Evolutionary conservation across 2,113 vertebrate genomes (phyloP).

Genomic region (Nothoprocta pentlandii): DNA sequence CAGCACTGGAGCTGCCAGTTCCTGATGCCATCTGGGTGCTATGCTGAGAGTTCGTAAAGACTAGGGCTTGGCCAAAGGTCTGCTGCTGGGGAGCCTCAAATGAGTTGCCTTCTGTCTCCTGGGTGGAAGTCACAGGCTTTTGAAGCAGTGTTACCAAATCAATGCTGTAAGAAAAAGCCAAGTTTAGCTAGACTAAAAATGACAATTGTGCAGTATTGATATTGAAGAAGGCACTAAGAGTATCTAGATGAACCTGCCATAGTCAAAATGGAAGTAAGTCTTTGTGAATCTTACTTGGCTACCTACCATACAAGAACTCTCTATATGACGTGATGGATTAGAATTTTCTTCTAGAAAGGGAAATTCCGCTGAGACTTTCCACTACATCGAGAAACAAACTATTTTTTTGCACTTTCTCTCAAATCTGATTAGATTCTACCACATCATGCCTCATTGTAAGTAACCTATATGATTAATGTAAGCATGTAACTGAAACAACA

Average conservation of each 20-base stretch:
- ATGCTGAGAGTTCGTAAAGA: constrained; percentile 96
- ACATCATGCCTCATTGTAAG: neutral
- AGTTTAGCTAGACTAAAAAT: neutral
- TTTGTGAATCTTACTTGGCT: neutral
- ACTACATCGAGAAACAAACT: neutral
- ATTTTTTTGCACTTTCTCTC: neutral
- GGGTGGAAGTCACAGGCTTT: constrained; percentile 79
- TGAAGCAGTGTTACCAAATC: constrained; percentile 88
- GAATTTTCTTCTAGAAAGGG: neutral
- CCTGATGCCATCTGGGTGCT: constrained; percentile 80
- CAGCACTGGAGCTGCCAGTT: constrained; percentile 82
- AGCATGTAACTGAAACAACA: neutral
- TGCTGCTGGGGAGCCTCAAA: constrained; percentile 85
- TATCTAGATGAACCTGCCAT: neutral
- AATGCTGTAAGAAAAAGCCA: constrained; percentile 78
- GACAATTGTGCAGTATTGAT: neutral
- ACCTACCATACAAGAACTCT: neutral
- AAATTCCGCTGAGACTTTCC: neutral
- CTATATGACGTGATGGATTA: neutral
- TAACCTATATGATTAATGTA: neutral
- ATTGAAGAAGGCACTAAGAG: neutral
- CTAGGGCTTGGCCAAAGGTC: constrained; percentile 90
- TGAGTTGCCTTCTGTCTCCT: constrained; percentile 77
- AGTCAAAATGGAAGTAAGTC: neutral
- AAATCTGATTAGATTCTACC: neutral